Conservation (phyloP, 2,113 vertebrate genomes). For the Hystrix cristata region DNA sequence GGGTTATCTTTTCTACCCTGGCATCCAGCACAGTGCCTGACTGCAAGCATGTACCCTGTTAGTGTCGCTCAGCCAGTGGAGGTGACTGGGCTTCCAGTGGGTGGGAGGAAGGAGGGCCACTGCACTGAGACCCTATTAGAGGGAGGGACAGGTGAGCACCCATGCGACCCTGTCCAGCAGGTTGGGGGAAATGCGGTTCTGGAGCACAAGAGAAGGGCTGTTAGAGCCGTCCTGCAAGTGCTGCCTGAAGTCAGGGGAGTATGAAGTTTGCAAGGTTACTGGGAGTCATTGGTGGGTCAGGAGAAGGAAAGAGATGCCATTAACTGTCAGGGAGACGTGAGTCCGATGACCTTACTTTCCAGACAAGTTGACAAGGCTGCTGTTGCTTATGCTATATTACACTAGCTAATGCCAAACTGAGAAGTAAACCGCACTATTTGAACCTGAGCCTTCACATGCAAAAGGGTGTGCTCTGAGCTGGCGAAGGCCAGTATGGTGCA, state of each 20-base stretch:
- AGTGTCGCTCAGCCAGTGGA: background rate
- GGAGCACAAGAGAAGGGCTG: background rate
- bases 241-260: background rate
- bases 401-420: background rate
- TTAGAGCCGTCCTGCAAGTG: background rate
- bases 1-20: background rate
- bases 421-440: too few species aligned
- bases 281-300: background rate
- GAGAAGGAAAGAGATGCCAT: background rate
- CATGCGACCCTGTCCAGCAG: rapidly evolving
- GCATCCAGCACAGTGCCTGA: background rate
- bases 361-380: background rate
- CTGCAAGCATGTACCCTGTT: background rate
- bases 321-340: background rate
- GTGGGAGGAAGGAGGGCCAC: rapidly evolving
- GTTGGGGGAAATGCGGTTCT: rapidly evolving
- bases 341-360: rapidly evolving
- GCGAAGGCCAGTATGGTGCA: background rate
- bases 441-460: background rate
- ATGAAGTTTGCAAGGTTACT: background rate
- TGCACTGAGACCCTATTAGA: background rate
- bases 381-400: background rate
- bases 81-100: background rate
- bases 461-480: background rate
- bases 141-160: rapidly evolving